Evolutionary conservation across 2,888 invertebrate genomes (phyloP), one percentile per base, ranked within the genome.

Genomic region (Ectemnius continuus): DNA sequence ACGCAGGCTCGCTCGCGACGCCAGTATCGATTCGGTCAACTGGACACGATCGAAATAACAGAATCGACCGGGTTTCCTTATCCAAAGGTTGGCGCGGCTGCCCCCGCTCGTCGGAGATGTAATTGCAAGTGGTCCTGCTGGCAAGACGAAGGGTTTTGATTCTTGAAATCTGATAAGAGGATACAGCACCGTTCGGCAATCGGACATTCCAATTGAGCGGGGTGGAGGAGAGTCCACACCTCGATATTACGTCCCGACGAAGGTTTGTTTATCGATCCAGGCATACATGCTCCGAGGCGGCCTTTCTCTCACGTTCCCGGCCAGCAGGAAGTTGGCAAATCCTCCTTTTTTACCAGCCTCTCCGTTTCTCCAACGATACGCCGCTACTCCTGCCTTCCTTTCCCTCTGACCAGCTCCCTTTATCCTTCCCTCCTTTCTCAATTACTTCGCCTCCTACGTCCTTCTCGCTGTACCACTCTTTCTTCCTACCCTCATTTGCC

Each of bases 261-360:
- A 74, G 67, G 78, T 84, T 76, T 79, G 73, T 83, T 80, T 72
- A 76, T 76, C 80, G 80, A 81, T 82, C 79, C 75, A 69, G 61
- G 65, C 71, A 63, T 75, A 78, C 78, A 75, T 45, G 67, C 70
- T 72, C 75, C 76, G 67, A 73, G 71, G 72, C 62, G 74, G 75
- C 79, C 78, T 81, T 77, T 79, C 78, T 79, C 76, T 81, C 76
- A 71, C 77, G 81, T 78, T 79, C 78, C 74, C 67, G 65, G 61
- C 84, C 75, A 75, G 70, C 79, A 79, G 76, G 70, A 81, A 81
- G 73, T 75, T 78, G 67, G 65, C 71, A 78, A 76, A 78, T 79
- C 72, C 76, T 76, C 68, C 72, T 74, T 79, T 75, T 79, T 78
- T 78, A 67, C 58, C 63, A 4, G 16, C 62, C 61, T 70, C 73